These are phyloP conservation scores for Amphibalanus amphitrite DNA, from an alignment of 1,140 invertebrate genomes.

Conservation along the genomic window DNA sequence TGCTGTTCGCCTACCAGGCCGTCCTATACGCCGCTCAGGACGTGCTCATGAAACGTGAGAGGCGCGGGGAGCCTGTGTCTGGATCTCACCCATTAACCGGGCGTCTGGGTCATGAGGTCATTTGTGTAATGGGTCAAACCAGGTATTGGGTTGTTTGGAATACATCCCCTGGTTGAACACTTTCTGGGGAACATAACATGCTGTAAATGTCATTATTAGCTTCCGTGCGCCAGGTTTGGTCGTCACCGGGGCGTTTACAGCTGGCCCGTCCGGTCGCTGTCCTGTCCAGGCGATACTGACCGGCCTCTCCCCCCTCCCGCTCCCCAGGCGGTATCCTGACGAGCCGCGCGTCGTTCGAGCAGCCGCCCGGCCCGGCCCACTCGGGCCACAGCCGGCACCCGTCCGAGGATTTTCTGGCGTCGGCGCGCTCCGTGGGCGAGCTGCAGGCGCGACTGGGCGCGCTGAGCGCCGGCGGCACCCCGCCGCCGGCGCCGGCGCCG, in stretches of 20 bases:
- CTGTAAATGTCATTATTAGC: no score
- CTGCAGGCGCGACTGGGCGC: conserved; percentile 5
- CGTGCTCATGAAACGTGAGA: conserved; percentile 41
- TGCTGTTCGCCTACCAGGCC: conserved; percentile 43
- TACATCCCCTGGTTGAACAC: conserved; percentile 2
- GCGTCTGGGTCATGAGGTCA: no score
- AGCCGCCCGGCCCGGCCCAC: conserved; percentile 25
- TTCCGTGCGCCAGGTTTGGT: no score
- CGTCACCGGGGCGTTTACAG: no score
- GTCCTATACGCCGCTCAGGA: conserved; percentile 41
- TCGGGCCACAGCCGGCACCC: conserved; percentile 32
- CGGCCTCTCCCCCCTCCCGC: conserved; percentile 9
- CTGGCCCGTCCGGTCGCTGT: neutral
- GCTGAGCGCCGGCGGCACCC: neutral
- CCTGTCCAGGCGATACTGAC: conserved; percentile 2
- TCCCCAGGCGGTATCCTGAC: conserved; percentile 34
- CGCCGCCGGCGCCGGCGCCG: conserved; percentile 1
- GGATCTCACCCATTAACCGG: no score
- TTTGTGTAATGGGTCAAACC: no score
- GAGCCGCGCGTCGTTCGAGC: conserved; percentile 32
- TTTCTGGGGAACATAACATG: no score
- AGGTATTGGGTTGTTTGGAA: no score
- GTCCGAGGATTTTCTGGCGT: conserved; percentile 35
- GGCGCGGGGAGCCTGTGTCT: no score
- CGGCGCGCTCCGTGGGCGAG: conserved; percentile 15